phyloP scores from a whole-genome alignment of 2,888 invertebrate genomes.

The Eumacrocentrus americanus region DNA sequence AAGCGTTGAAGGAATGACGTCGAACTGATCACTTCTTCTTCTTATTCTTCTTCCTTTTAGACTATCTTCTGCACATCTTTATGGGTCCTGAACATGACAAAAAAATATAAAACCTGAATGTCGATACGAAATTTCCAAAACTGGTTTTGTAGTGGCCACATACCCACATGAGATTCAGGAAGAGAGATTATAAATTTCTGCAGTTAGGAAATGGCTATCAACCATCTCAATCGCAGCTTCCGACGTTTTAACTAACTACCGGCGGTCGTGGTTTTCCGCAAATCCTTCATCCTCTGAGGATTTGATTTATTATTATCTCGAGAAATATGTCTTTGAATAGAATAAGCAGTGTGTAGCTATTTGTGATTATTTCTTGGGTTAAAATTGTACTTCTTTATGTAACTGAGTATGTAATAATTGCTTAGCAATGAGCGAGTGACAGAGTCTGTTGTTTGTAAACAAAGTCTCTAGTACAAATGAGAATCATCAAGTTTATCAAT shows the following conservation, averaged over 20 bases:
- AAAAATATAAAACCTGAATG: neutral
- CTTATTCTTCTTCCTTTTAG: neutral
- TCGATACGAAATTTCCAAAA: too few relatives aligned
- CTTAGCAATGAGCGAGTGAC: too few relatives aligned
- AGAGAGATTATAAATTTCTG: slow-evolving; percentile 4
- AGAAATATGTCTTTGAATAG: too few relatives aligned
- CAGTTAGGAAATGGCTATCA: slow-evolving; percentile 17
- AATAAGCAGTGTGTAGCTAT: neutral
- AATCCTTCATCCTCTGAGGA: slow-evolving; percentile 18
- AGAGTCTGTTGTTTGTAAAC: slow-evolving; percentile 13
- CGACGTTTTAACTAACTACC: slow-evolving; percentile 5
- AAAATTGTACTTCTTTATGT: neutral
- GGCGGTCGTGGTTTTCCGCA: slow-evolving; percentile 23
- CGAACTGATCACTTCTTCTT: neutral
- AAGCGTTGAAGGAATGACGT: slow-evolving; percentile 21
- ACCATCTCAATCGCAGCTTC: slow-evolving; percentile 11
- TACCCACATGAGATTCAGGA: neutral
- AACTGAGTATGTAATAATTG: too few relatives aligned
- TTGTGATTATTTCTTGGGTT: neutral
- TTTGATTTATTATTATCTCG: neutral
- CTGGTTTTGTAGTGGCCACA: too few relatives aligned
- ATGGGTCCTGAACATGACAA: neutral
- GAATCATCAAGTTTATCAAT: too few relatives aligned
- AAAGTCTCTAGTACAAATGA: neutral
- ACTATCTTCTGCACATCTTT: neutral